A percentile compares a stretch with the other conserved stretches of the same genome.
phyloP scores from a whole-genome alignment of 2,888 invertebrate species.

The Cheiracanthium punctorium region DNA sequence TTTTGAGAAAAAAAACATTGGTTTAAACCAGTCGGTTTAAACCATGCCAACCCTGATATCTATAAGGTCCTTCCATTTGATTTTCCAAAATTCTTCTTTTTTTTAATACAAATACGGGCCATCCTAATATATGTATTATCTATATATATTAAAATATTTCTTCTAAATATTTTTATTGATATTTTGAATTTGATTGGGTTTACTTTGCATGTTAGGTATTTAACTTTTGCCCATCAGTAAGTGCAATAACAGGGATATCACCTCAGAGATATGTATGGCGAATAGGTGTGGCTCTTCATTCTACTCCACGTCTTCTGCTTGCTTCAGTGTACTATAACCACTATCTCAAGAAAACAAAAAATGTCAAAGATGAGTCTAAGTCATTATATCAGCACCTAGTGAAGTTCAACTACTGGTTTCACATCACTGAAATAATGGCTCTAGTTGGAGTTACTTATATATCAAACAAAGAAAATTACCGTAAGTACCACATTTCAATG shows the following conservation, averaged over 20 bases:
- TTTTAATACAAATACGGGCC: too few relatives aligned
- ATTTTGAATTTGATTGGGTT: too few relatives aligned
- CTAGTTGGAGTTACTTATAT: constrained; percentile 94
- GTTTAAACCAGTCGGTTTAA: too few relatives aligned
- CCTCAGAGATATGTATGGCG: constrained; percentile 95
- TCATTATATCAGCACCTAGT: constrained; percentile 77
- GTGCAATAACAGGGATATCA: constrained; percentile 94
- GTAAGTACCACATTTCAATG: constrained; percentile 83
- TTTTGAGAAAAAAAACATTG: too few relatives aligned
- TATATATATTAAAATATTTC: too few relatives aligned
- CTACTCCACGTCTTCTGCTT: constrained; percentile 92
- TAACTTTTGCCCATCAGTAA: constrained; percentile 95
- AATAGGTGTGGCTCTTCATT: constrained; percentile 91
- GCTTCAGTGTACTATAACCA: constrained; percentile 90
- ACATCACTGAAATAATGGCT: constrained; percentile 88
- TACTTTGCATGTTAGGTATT: constrained; percentile 83
- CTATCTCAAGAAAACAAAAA: constrained; percentile 81
- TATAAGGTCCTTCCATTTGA: too few relatives aligned
- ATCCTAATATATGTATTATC: too few relatives aligned
- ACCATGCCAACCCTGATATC: too few relatives aligned
- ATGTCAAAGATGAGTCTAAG: constrained; percentile 73
- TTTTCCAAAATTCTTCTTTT: too few relatives aligned
- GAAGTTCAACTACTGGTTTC: constrained; percentile 83
- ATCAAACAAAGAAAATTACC: constrained; percentile 95
- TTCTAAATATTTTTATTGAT: too few relatives aligned